A percentile compares a stretch with the other conserved stretches of the same genome.
These are phyloP conservation scores for Octopus bimaculoides DNA, from an alignment of 1,140 invertebrate species.

Conservation along the genomic window DNA sequence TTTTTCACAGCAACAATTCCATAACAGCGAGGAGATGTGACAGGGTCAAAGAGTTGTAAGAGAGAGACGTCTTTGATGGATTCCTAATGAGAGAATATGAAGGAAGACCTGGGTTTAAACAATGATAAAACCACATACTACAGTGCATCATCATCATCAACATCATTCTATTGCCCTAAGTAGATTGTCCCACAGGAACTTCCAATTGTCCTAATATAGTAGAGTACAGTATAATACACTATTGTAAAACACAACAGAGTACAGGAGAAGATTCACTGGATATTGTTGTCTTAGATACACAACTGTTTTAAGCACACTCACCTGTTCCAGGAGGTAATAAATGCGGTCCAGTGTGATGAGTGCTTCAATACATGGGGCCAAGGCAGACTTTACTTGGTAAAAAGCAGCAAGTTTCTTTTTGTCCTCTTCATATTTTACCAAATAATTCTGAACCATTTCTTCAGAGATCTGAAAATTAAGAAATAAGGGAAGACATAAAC, in stretches of 20 bases:
- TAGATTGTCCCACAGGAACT: too few relatives aligned
- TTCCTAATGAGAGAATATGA: too few relatives aligned
- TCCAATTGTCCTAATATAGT: too few relatives aligned
- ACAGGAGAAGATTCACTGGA: too few relatives aligned
- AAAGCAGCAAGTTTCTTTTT: constrained; percentile 36
- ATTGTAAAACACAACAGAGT: too few relatives aligned
- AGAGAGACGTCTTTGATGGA: constrained; percentile 25
- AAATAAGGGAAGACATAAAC: neutral
- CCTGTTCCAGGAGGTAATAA: constrained; percentile 45
- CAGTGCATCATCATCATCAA: too few relatives aligned
- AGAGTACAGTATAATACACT: too few relatives aligned
- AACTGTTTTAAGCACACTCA: constrained; percentile 21
- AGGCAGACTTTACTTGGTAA: constrained; percentile 36
- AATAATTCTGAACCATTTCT: constrained; percentile 28
- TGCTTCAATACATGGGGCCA: constrained; percentile 47
- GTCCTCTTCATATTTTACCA: constrained; percentile 25
- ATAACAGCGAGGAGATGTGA: constrained; percentile 48
- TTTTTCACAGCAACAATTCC: constrained; percentile 32
- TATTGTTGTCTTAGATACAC: too few relatives aligned
- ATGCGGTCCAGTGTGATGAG: constrained; percentile 43
- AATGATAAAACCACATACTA: too few relatives aligned
- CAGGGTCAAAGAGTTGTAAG: constrained; percentile 45
- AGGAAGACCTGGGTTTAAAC: too few relatives aligned
- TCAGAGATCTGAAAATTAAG: constrained; percentile 33
- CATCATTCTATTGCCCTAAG: too few relatives aligned